Conservation (phyloP, 2,888 invertebrate genomes). For the Pediacus dermestoides region DNA sequence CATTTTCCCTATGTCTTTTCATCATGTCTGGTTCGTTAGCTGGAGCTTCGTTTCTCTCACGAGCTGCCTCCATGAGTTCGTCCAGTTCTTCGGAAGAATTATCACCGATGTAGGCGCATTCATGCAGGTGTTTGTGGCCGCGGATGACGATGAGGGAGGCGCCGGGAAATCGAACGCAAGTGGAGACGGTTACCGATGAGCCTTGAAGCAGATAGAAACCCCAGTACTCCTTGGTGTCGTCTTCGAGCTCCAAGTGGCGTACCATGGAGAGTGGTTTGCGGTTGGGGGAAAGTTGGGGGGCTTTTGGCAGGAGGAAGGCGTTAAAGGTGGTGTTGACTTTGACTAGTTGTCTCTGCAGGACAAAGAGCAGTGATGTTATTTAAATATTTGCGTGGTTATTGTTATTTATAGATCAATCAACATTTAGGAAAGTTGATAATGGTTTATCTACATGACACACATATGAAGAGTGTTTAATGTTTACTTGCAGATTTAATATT, state of each 20-base stretch:
- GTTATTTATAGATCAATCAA: too few species aligned
- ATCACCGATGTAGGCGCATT: constrained; percentile 78
- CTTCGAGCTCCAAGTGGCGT: constrained; percentile 64
- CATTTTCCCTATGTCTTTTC: constrained; percentile 60
- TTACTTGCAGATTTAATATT: too few species aligned
- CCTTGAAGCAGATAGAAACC: constrained; percentile 75
- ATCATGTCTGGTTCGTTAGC: constrained; percentile 63
- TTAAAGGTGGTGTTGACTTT: constrained; percentile 71
- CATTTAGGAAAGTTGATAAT: too few species aligned
- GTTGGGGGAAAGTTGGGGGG: constrained; percentile 58
- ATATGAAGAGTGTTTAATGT: too few species aligned
- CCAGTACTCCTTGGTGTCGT: constrained; percentile 82
- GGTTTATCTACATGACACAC: too few species aligned
- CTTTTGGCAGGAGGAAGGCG: constrained; percentile 65
- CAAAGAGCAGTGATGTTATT: too few species aligned
- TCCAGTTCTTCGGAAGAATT: constrained; percentile 74
- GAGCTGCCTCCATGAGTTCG: constrained; percentile 50
- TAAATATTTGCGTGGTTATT: too few species aligned
- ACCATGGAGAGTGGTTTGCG: constrained; percentile 65
- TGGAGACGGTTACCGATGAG: constrained; percentile 69
- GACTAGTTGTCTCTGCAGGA: constrained; percentile 62
- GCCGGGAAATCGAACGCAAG: constrained; percentile 74
- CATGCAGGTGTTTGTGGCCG: constrained; percentile 72
- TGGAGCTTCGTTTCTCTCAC: constrained; percentile 48
- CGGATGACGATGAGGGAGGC: constrained; percentile 73